These are phyloP conservation scores for Eulemur mongoz DNA, from an alignment of 2,797 vertebrate genomes.

Conservation along the genomic window DNA sequence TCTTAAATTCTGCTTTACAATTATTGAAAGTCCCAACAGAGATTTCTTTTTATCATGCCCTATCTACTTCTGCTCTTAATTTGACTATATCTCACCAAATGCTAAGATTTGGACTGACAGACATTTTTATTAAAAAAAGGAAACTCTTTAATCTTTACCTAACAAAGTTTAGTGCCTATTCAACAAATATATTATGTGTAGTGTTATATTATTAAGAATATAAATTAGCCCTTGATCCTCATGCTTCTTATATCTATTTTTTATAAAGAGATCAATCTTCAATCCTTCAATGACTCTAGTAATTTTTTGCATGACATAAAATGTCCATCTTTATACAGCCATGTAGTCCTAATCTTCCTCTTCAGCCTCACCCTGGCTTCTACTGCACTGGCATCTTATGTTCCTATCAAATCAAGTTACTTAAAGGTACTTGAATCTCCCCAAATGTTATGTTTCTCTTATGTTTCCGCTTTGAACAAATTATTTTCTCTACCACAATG, in stretches of 20 bases:
- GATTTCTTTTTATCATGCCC: slow-evolving; percentile 8
- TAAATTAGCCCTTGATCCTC: neutral
- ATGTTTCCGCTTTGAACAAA: neutral
- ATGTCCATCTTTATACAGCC: neutral
- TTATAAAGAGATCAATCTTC: neutral
- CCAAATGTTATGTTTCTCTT: neutral
- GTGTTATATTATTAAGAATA: neutral
- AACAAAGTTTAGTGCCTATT: neutral
- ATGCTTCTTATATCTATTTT: neutral
- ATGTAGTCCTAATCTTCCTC: neutral
- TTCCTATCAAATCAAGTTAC: neutral
- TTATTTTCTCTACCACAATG: neutral
- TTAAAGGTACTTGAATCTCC: neutral
- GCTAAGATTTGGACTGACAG: slow-evolving; percentile 4
- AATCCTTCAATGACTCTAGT: neutral
- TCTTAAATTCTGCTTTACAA: slow-evolving; percentile 27
- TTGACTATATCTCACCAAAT: slow-evolving; percentile 24
- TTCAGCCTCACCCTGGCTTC: neutral
- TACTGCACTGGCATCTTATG: neutral
- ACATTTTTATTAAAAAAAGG: neutral
- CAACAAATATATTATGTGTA: neutral
- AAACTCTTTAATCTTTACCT: neutral
- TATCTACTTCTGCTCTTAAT: slow-evolving; percentile 30
- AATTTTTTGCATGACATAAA: neutral
- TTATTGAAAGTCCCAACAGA: slow-evolving; percentile 12